Evolutionary conservation across 2,797 vertebrate species (phyloP).

Genomic region (Cirrhinus molitorella): DNA sequence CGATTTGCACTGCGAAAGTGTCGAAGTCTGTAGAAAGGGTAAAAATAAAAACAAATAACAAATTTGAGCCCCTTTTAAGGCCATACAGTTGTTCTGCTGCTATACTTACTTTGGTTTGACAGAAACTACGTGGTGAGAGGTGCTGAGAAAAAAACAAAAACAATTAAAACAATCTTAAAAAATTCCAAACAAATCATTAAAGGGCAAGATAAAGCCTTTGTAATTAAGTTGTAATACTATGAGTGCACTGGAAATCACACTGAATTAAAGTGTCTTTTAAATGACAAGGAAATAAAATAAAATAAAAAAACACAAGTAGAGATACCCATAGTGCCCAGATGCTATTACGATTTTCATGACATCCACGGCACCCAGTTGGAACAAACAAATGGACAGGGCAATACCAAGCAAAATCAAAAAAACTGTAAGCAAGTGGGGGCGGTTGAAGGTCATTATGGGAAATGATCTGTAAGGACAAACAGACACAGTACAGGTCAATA

Average conservation of each 20-base stretch:
- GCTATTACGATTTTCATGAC: background rate
- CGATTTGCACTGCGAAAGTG: background rate
- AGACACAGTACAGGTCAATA: background rate
- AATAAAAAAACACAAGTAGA: background rate
- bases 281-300: background rate
- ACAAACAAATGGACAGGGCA: background rate
- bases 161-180: background rate
- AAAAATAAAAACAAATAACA: background rate
- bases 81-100: background rate
- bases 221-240: background rate
- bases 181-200: background rate
- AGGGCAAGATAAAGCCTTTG: background rate
- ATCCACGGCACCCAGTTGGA: background rate
- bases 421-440: background rate
- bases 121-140: background rate
- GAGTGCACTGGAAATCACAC: background rate
- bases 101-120: conserved; percentile 10
- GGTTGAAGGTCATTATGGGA: background rate
- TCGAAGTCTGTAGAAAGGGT: background rate
- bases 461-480: background rate
- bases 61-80: background rate
- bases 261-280: background rate
- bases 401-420: background rate
- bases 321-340: background rate
- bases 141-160: background rate